Evolutionary conservation across 2,113 vertebrate genomes (phyloP).

Genomic region (Colius striatus): DNA sequence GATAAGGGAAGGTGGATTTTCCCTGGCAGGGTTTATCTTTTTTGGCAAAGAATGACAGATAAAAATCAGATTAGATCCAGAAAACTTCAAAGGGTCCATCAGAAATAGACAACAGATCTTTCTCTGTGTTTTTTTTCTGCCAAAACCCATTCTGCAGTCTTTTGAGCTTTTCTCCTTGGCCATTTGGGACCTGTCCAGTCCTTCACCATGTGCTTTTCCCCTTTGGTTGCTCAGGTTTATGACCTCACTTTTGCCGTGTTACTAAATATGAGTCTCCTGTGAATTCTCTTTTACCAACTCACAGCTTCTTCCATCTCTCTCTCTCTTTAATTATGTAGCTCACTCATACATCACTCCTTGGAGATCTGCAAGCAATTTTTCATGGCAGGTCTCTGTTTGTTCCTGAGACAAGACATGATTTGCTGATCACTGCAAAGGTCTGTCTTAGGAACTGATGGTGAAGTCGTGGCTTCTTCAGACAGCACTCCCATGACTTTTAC

Average conservation of each 20-base stretch:
- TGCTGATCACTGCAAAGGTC: not conserved
- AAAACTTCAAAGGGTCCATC: constrained; percentile 65
- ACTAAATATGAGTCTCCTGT: constrained; percentile 41
- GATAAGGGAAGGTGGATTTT: constrained; percentile 48
- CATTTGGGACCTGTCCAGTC: constrained; percentile 59
- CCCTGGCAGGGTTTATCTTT: constrained; percentile 59
- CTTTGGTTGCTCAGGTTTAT: constrained; percentile 34
- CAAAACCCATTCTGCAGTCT: constrained; percentile 38
- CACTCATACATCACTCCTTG: not conserved
- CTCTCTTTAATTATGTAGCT: constrained; percentile 46
- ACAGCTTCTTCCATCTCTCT: not conserved
- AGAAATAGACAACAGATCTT: constrained; percentile 62
- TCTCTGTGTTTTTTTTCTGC: constrained; percentile 59
- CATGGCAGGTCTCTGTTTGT: not conserved
- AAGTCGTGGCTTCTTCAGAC: not conserved
- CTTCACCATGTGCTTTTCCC: constrained; percentile 46
- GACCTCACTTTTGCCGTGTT: constrained; percentile 35
- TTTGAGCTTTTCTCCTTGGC: constrained; percentile 47
- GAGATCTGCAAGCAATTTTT: constrained; percentile 7
- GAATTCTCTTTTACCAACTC: constrained; percentile 36
- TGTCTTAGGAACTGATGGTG: not conserved
- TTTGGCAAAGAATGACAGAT: constrained; percentile 63
- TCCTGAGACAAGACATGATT: not conserved
- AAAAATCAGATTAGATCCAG: constrained; percentile 62
- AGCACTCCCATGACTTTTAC: not conserved